Conservation (phyloP, 1,140 invertebrate species). For the Leptinotarsa lineolata region DNA sequence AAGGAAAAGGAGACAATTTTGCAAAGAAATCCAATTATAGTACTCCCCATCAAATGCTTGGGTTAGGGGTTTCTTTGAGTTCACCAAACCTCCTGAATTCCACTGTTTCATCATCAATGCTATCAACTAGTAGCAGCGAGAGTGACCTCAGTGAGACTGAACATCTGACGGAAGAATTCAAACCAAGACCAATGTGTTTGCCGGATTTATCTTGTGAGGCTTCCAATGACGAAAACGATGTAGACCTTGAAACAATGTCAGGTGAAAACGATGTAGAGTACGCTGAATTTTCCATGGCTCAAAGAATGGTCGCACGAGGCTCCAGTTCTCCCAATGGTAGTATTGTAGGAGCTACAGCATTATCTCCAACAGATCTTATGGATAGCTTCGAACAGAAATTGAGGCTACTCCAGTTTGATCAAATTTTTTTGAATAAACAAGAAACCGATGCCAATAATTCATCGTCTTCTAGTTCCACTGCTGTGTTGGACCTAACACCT, state of each 20-base stretch:
- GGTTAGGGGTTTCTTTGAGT: slow-evolving; percentile 50
- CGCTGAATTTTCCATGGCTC: slow-evolving; percentile 64
- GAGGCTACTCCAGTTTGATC: slow-evolving; percentile 43
- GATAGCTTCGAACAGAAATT: slow-evolving; percentile 47
- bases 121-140: slow-evolving; percentile 58
- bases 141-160: slow-evolving; percentile 72
- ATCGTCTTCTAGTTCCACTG: slow-evolving; percentile 1
- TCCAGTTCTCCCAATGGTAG: slow-evolving; percentile 34
- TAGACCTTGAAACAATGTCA: slow-evolving; percentile 76
- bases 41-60: slow-evolving; percentile 40
- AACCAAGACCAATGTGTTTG: slow-evolving; percentile 54
- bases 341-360: slow-evolving; percentile 35
- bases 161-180: slow-evolving; percentile 63
- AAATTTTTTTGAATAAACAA: slow-evolving; percentile 36
- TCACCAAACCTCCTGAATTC: slow-evolving; percentile 55
- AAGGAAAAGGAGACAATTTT: slow-evolving; percentile 12
- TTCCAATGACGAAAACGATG: slow-evolving; percentile 55
- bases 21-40: slow-evolving; percentile 2
- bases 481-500: slow-evolving; percentile 31
- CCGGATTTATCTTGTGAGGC: slow-evolving; percentile 53
- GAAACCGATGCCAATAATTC: slow-evolving; percentile 17
- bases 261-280: slow-evolving; percentile 80
- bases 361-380: slow-evolving; percentile 37
- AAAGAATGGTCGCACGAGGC: slow-evolving; percentile 50
- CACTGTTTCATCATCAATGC: slow-evolving; percentile 49